Evolutionary conservation across 2,888 invertebrate species (phyloP).

Genomic region (Apomyelois bistriatella): DNA sequence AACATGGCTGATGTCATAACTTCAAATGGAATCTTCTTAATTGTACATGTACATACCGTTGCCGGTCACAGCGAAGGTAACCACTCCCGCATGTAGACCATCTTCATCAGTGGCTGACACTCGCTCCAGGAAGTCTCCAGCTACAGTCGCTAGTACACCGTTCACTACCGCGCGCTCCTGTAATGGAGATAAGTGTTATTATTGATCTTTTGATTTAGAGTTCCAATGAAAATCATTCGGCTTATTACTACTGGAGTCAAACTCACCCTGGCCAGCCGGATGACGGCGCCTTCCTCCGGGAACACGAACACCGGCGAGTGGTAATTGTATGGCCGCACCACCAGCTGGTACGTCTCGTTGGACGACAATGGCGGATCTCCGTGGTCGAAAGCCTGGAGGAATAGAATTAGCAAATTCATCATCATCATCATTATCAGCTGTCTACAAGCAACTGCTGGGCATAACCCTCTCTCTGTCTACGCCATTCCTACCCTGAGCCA

Average conservation of each 20-base stretch:
- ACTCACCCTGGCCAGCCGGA: conserved; percentile 66
- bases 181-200: too few species aligned
- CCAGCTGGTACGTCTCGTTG: conserved; percentile 60
- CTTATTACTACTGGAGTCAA: too few species aligned
- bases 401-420: too few species aligned
- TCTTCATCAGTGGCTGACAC: conserved; percentile 79
- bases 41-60: conserved; percentile 41
- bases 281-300: conserved; percentile 50
- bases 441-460: too few species aligned
- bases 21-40: too few species aligned
- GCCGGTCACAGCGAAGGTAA: conserved; percentile 65
- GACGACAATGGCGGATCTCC: conserved; percentile 62
- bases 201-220: too few species aligned
- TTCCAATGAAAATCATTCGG: too few species aligned
- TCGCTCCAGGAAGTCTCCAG: conserved; percentile 52
- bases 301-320: conserved; percentile 75
- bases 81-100: conserved; percentile 75
- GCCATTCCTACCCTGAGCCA: too few species aligned
- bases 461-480: too few species aligned
- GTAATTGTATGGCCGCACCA: conserved; percentile 80
- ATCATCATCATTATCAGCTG: too few species aligned
- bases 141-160: conserved; percentile 46
- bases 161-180: conserved; percentile 56
- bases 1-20: too few species aligned
- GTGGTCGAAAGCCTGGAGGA: conserved; percentile 77